Conservation (phyloP, 2,113 vertebrate genomes). For the Poeciliopsis occidentalis region DNA sequence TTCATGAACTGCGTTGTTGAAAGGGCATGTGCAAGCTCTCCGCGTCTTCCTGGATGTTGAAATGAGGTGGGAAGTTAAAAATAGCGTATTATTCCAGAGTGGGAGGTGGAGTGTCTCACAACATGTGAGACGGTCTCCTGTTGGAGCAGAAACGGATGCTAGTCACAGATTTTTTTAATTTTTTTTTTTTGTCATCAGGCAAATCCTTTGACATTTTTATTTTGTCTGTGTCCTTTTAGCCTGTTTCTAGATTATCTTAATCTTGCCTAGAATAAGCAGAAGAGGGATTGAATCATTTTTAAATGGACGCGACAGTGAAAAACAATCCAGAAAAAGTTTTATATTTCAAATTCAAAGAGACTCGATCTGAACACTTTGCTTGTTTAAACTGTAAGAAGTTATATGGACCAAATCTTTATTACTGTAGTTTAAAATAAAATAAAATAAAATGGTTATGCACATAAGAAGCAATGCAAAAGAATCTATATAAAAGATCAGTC, state of each 20-base stretch:
- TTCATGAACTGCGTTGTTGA: neutral
- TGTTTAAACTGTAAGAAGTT: too few species aligned
- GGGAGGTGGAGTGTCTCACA: conserved; percentile 23
- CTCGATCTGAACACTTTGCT: too few species aligned
- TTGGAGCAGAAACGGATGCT: neutral
- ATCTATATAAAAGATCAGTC: too few species aligned
- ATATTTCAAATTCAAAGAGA: too few species aligned
- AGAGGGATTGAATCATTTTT: neutral
- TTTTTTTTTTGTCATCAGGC: neutral
- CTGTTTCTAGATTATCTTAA: too few species aligned
- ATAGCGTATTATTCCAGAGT: conserved; percentile 28
- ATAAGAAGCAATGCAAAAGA: too few species aligned
- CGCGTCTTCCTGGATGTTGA: conserved; percentile 8
- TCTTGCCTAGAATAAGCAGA: neutral
- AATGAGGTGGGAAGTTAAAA: conserved; percentile 36
- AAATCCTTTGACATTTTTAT: neutral
- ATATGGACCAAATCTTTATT: too few species aligned
- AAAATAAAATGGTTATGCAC: too few species aligned
- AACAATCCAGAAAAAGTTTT: too few species aligned
- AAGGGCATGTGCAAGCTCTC: neutral
- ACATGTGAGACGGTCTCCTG: neutral
- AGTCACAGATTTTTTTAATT: neutral
- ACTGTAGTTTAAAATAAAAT: too few species aligned
- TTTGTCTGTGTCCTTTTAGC: neutral
- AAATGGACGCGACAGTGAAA: neutral